phyloP scores from a whole-genome alignment of 2,888 invertebrate species.

The Erannis defoliaria region DNA sequence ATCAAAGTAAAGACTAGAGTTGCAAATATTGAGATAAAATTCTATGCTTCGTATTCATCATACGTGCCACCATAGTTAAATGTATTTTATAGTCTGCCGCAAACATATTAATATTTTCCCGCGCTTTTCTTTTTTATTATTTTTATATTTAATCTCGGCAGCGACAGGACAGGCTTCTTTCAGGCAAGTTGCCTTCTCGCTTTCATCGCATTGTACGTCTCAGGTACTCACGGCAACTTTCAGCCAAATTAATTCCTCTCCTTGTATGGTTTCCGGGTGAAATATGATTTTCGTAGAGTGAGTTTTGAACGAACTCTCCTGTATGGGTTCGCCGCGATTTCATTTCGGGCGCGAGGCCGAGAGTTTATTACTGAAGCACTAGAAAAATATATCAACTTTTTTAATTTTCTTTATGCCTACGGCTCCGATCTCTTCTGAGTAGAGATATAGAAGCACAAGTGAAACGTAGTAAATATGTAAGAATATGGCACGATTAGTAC shows the following conservation, averaged over 20 bases:
- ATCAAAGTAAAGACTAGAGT: too few relatives aligned
- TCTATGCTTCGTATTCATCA: too few relatives aligned
- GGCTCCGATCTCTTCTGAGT: background rate
- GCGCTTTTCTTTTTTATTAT: slow-evolving; percentile 52
- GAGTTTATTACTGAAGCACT: slow-evolving; percentile 39
- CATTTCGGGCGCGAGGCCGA: slow-evolving; percentile 55
- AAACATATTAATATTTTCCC: background rate
- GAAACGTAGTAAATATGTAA: too few relatives aligned
- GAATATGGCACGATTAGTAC: too few relatives aligned
- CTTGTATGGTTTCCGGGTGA: slow-evolving; percentile 76
- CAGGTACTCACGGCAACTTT: slow-evolving; percentile 67
- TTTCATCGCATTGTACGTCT: slow-evolving; percentile 80
- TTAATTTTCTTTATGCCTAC: background rate
- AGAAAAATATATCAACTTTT: slow-evolving; percentile 1
- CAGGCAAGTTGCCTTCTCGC: slow-evolving; percentile 76
- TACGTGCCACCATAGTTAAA: too few relatives aligned
- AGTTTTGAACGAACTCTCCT: slow-evolving; percentile 68
- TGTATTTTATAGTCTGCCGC: background rate
- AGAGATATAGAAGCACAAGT: too few relatives aligned
- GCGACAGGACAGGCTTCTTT: slow-evolving; percentile 76
- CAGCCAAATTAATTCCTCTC: slow-evolving; percentile 82
- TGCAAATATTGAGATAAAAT: background rate
- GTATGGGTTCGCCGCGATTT: slow-evolving; percentile 65
- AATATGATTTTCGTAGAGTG: slow-evolving; percentile 77
- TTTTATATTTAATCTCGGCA: slow-evolving; percentile 78